Conservation (phyloP, 1,140 invertebrate genomes). For the Drosophila eugracilis region DNA sequence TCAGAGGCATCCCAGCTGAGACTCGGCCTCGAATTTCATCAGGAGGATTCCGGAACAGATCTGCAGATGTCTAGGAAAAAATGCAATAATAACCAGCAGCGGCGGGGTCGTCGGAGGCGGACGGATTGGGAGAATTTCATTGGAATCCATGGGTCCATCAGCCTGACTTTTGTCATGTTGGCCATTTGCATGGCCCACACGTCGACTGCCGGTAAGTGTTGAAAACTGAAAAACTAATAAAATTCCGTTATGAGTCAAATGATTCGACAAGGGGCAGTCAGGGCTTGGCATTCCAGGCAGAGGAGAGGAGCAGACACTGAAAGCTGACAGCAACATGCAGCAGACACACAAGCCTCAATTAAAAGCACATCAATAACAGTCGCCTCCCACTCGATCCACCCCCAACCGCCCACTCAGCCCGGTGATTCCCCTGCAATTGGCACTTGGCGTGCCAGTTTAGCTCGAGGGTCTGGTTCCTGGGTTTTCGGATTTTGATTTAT, state of each 20-base stretch:
- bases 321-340: slow-evolving; percentile 53
- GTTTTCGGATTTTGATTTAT: slow-evolving; percentile 77
- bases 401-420: not conserved
- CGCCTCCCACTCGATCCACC: slow-evolving; percentile 9
- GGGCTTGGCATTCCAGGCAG: slow-evolving; percentile 12
- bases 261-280: slow-evolving; percentile 55
- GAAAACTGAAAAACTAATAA: slow-evolving; percentile 62
- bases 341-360: slow-evolving; percentile 72
- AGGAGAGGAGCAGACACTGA: slow-evolving; percentile 13
- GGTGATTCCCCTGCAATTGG: slow-evolving; percentile 54
- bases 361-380: slow-evolving; percentile 82
- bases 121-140: slow-evolving; percentile 13
- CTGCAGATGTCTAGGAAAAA: slow-evolving; percentile 64
- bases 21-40: slow-evolving; percentile 35
- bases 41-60: slow-evolving; percentile 42
- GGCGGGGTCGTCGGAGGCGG: slow-evolving; percentile 49
- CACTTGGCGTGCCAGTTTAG: slow-evolving; percentile 66
- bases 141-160: slow-evolving; percentile 54
- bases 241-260: slow-evolving; percentile 74
- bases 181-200: slow-evolving; percentile 70
- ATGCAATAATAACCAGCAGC: slow-evolving; percentile 72
- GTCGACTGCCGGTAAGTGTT: slow-evolving; percentile 78
- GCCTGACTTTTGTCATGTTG: slow-evolving; percentile 58
- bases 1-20: slow-evolving; percentile 39
- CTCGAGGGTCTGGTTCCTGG: slow-evolving; percentile 36